Conservation (phyloP, 2,888 invertebrate genomes). For the Sicus ferrugineus region DNA sequence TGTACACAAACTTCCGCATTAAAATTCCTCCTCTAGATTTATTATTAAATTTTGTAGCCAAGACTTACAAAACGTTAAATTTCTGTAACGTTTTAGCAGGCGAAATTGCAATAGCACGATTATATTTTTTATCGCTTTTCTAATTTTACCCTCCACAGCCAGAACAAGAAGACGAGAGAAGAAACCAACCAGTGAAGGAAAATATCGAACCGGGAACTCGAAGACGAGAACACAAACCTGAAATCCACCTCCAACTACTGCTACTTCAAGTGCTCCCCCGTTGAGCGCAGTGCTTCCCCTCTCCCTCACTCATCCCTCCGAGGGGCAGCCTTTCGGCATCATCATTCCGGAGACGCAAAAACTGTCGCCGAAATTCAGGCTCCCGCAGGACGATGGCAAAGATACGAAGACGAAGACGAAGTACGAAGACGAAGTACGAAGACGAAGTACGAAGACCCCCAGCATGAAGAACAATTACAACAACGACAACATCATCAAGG, state of each 20-base stretch:
- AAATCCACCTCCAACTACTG: slow-evolving; percentile 1
- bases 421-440: slow-evolving; percentile 10
- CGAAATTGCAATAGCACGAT: too few species aligned
- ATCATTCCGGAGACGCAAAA: background rate
- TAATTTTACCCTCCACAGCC: too few species aligned
- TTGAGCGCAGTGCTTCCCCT: background rate
- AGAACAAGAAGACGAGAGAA: too few species aligned
- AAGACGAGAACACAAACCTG: background rate
- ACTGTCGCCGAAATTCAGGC: slow-evolving; percentile 19
- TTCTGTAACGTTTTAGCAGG: too few species aligned
- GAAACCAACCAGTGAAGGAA: background rate
- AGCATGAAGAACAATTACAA: slow-evolving; percentile 7
- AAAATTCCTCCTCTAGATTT: too few species aligned
- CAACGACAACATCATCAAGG: slow-evolving; percentile 6
- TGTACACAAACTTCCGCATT: too few species aligned
- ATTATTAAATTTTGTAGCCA: too few species aligned
- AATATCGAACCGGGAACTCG: too few species aligned
- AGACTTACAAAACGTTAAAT: too few species aligned
- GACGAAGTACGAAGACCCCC: background rate
- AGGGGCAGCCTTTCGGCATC: background rate
- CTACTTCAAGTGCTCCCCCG: background rate
- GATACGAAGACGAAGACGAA: background rate
- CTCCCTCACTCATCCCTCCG: background rate
- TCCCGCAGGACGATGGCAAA: background rate
- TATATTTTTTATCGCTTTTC: too few species aligned